These are phyloP conservation scores for Melanotaenia trifasciata DNA, from an alignment of 2,797 vertebrate species.

Conservation along the genomic window DNA sequence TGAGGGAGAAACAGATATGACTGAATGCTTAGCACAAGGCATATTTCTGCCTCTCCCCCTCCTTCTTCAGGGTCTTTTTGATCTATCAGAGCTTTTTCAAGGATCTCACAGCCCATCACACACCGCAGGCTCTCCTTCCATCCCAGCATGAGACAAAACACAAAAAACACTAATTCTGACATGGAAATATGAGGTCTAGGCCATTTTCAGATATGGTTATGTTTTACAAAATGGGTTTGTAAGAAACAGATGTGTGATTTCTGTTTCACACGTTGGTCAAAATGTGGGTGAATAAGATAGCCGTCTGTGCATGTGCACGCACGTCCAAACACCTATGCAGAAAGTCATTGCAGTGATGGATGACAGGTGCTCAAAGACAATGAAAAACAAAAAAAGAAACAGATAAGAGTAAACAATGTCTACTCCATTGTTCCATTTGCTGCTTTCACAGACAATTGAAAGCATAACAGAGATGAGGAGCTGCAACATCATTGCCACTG, in stretches of 20 bases:
- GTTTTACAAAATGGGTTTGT: conserved; percentile 27
- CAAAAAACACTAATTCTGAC: conserved; percentile 40
- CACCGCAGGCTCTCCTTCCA: conserved; percentile 19
- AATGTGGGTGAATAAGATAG: conserved; percentile 24
- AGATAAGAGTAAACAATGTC: conserved; percentile 45
- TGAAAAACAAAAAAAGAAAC: conserved; percentile 21
- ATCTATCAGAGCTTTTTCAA: conserved; percentile 50
- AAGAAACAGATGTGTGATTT: conserved; percentile 36
- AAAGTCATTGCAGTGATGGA: conserved; percentile 33
- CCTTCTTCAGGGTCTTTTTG: conserved; percentile 54
- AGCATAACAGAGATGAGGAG: conserved; percentile 40
- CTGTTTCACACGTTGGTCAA: not conserved
- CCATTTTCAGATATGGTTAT: conserved; percentile 9
- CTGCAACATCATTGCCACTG: not conserved
- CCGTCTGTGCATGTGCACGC: not conserved
- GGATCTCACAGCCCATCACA: conserved; percentile 46
- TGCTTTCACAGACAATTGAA: conserved; percentile 36
- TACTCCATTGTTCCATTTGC: conserved; percentile 22
- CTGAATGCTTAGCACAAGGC: conserved; percentile 40
- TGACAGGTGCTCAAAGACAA: conserved; percentile 46
- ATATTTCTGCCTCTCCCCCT: conserved; percentile 46
- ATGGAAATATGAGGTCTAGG: conserved; percentile 26
- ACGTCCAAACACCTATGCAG: not conserved
- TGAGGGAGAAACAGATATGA: conserved; percentile 32
- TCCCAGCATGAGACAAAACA: conserved; percentile 28